phyloP scores from a whole-genome alignment of 2,888 invertebrate genomes.

The Phrixothrix hirtus region DNA sequence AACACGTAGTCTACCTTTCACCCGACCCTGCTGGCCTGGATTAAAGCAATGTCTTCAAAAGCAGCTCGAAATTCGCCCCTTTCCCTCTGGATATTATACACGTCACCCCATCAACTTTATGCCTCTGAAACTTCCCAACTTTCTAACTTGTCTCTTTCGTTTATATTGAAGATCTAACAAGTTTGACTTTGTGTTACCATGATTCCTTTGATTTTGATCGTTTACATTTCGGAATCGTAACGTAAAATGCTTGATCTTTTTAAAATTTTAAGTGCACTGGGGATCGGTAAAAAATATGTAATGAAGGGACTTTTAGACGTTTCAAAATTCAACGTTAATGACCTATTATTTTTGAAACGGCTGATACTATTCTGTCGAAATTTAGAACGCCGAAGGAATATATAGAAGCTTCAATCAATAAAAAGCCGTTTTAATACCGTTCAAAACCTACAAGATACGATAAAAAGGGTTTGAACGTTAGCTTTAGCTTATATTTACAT shows the following conservation, averaged over 20 bases:
- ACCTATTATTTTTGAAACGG: not conserved
- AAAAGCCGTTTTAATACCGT: not conserved
- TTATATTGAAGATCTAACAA: slow-evolving; percentile 29
- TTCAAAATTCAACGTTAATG: not conserved
- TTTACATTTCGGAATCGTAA: slow-evolving; percentile 22
- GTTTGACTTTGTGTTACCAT: slow-evolving; percentile 11
- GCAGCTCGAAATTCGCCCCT: slow-evolving; percentile 37
- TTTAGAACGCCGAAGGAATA: no score
- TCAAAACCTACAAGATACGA: not conserved
- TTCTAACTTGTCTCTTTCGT: slow-evolving; percentile 30
- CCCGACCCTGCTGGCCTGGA: slow-evolving; percentile 35
- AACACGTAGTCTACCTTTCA: slow-evolving; percentile 34
- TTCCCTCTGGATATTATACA: slow-evolving; percentile 34
- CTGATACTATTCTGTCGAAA: no score
- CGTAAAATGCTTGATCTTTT: slow-evolving; percentile 5
- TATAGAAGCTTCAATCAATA: not conserved
- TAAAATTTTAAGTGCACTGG: slow-evolving; percentile 17
- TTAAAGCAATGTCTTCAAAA: slow-evolving; percentile 40
- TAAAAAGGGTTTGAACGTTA: no score
- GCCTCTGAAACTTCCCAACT: slow-evolving; percentile 27
- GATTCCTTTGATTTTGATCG: slow-evolving; percentile 23
- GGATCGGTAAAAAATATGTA: not conserved
- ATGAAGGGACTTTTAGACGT: not conserved
- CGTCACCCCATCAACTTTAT: slow-evolving; percentile 37
- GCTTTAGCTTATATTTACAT: no score